Base-by-base conservation (phyloP, 2,888 invertebrate species). In the Hesperia comma region DNA sequence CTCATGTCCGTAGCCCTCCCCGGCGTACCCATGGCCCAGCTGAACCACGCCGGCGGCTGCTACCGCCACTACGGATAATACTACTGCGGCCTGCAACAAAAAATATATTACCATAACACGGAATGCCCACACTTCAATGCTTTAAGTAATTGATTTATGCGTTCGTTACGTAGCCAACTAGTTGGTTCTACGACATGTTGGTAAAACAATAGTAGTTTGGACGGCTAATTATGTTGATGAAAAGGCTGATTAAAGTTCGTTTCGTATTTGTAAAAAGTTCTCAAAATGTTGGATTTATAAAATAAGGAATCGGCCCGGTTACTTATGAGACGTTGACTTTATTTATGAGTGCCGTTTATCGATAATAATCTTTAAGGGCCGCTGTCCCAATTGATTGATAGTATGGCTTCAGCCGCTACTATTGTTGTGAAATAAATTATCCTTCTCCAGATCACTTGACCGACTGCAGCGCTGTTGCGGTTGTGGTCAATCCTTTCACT, bases 41-140 rank as follows among this genome's bases (percentile, higher is more conserved):
- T 84, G 87, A 68, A 90, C 77, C 46, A 92, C 79, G 17, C 92
- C 92, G 33, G 92, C 92, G 46, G 88, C 79, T 67, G 90, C 91
- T 68, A 89, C 72, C 70, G 92, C 90, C 74, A 90, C 87, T 73
- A 89, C 81, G 70, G 89, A 88, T 73, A 92, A 78, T 72, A 91
- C 74, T 68, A 92, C 86, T 84, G 86, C 88, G 75, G 80, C 83
- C 92, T 92, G 81, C 64, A 62, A 69, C 46, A 26, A 70, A 72
- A 61, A 51, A 49, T 2, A 56, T 8, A 43, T 26, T 21, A 43
- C 37, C 10, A 37, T 37, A 26, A 26, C 12, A 37, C 37, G 37
- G 37, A 37, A 12, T 8, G 37, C 8, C 5, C 26, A 37, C 37
- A 37, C 37, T 37, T 37, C 10, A 37, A 37, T 37, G 37, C 37